Conservation (phyloP, 92 coral and sea anemone genomes). For the Meandrina meandrites region DNA sequence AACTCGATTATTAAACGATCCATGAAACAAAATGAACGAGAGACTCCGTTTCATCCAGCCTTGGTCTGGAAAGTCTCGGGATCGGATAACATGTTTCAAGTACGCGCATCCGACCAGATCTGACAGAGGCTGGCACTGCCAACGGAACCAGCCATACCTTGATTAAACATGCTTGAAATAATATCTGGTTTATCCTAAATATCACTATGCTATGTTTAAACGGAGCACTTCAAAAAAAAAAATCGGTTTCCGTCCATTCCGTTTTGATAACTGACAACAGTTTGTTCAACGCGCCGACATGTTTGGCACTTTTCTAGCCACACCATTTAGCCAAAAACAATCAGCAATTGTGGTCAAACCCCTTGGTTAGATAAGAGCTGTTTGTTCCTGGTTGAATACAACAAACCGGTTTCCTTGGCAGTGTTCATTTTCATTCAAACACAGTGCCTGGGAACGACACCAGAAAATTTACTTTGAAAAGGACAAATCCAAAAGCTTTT, state of each 20-base stretch:
- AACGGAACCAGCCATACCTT: neutral
- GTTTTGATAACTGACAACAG: neutral
- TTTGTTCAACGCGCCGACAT: neutral
- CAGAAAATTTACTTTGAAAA: neutral
- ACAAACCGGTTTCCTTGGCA: neutral
- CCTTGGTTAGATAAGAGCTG: neutral
- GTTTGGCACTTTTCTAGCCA: conserved; percentile 4
- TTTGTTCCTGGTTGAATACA: neutral
- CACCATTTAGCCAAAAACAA: neutral
- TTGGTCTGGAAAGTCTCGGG: neutral
- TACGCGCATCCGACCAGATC: neutral
- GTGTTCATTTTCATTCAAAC: neutral
- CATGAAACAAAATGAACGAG: neutral
- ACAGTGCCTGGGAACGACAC: neutral
- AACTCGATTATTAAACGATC: neutral
- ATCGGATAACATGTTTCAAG: neutral
- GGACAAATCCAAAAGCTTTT: neutral
- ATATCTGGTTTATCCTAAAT: neutral
- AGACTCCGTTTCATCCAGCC: neutral
- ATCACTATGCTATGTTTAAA: neutral
- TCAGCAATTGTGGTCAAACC: neutral
- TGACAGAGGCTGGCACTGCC: too few species aligned
- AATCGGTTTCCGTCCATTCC: neutral
- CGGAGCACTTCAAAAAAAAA: neutral
- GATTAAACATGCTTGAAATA: neutral